phyloP scores from a whole-genome alignment of 2,113 vertebrate species.

The Clarias gariepinus region DNA sequence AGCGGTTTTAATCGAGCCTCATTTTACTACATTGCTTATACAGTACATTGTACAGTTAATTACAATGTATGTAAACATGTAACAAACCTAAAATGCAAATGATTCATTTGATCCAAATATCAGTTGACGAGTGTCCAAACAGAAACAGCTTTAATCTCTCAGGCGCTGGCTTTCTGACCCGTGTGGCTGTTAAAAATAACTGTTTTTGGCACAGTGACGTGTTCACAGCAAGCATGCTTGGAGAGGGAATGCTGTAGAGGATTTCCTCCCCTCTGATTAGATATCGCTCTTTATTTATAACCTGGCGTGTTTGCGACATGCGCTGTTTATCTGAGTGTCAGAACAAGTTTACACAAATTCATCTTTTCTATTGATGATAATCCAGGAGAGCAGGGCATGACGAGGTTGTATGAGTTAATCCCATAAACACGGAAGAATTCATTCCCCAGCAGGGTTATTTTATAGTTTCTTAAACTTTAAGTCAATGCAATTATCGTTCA shows the following conservation, averaged over 20 bases:
- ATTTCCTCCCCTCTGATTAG: conserved; percentile 17
- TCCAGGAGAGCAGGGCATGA: background rate
- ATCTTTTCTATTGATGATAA: background rate
- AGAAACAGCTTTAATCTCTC: background rate
- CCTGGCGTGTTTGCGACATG: background rate
- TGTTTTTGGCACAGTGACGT: background rate
- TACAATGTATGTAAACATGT: conserved; percentile 1
- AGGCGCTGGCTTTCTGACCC: background rate
- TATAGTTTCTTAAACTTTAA: background rate
- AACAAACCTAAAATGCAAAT: background rate
- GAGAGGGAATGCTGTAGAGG: background rate
- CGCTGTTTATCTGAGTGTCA: background rate
- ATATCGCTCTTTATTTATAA: conserved; percentile 30
- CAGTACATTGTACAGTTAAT: background rate
- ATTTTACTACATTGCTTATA: background rate
- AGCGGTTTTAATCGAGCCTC: background rate
- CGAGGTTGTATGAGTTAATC: background rate
- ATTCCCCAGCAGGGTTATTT: background rate
- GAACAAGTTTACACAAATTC: background rate
- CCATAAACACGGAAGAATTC: background rate
- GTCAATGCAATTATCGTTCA: background rate
- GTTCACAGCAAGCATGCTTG: background rate
- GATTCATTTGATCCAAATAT: background rate
- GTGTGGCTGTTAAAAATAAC: background rate
- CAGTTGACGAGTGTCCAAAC: background rate